Evolutionary conservation across 2,888 invertebrate species (phyloP).

Genomic region (Netelia inedita): DNA sequence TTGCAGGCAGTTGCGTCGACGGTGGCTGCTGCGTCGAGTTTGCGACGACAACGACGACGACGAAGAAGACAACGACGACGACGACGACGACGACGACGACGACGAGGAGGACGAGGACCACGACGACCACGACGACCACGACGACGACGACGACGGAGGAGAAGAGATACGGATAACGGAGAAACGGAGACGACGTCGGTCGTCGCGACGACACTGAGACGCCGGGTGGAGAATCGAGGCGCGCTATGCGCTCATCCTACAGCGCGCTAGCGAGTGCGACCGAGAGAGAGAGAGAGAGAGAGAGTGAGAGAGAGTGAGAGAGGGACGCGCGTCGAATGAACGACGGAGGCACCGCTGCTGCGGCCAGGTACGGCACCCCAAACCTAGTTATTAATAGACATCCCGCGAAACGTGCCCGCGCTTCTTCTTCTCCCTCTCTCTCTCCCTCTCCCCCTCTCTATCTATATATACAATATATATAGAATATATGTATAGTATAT

Average conservation of each 20-base stretch:
- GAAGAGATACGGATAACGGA: constrained; percentile 51
- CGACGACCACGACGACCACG: background rate
- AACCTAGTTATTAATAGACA: constrained; percentile 84
- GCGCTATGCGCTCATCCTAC: constrained; percentile 78
- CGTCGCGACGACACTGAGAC: constrained; percentile 85
- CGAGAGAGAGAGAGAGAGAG: constrained; percentile 58
- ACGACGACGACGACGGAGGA: constrained; percentile 35
- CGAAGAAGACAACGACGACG: background rate
- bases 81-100: constrained; percentile 27
- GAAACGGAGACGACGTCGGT: constrained; percentile 80
- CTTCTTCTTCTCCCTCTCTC: constrained; percentile 15
- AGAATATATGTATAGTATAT: background rate
- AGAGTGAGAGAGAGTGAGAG: constrained; percentile 62
- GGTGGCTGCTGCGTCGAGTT: constrained; percentile 59
- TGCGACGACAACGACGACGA: constrained; percentile 58
- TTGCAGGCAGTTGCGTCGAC: constrained; percentile 68
- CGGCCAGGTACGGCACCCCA: constrained; percentile 85
- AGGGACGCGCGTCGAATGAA: constrained; percentile 66
- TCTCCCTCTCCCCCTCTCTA: constrained; percentile 21
- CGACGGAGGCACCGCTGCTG: constrained; percentile 67
- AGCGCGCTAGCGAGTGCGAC: constrained; percentile 73
- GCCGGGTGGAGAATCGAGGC: constrained; percentile 81
- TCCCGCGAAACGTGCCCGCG: constrained; percentile 64
- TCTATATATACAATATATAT: background rate
- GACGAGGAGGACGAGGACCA: constrained; percentile 51